Base-by-base conservation (phyloP, 2,888 invertebrate genomes). In the Parnassius smintheus region DNA sequence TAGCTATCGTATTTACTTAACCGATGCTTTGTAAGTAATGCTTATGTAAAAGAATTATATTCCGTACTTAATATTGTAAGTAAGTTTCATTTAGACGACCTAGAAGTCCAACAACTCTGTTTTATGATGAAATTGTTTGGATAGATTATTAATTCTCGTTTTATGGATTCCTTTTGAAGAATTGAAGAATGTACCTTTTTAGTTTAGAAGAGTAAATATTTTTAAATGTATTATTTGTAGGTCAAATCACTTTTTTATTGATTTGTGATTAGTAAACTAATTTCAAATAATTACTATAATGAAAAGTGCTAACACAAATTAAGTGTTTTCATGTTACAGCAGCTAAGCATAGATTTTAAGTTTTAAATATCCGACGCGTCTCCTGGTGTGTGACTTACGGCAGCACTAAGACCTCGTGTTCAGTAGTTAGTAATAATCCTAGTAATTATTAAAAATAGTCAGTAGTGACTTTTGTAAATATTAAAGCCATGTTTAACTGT, bases 1-100 rank as follows among this genome's bases (percentile, higher is more conserved):
- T 44, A 59, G 13, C 41, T 13, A 18, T 35, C 8, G 53, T 46
- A 12, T n/a, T 49, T 13, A 9, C 12, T 7, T 13, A 49, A 49
- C 2, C 49, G 49, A 49, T 18, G 54, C 59, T 59, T 54, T 59
- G 53, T 59, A 59, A 42, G 46, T 59, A 49, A 13, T 4, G 49
- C 49, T 49, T 49, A 49, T 49, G 18, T n/a, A 49, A 49, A 4
- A 49, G 8, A 13, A 9, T 9, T n/a, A 8, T 4, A 9, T 9
- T 49, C 13, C 2, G 9, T 12, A 13, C 49, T 13, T 22, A 25
- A 46, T 45, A 56, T 56, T 11, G 25, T 35, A 41, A 9, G 9
- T 25, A 51, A 51, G 55, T 55, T 44, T 18, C 13, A 7, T 35
- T 53, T 3, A 13, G 41, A 53, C 12, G 44, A 44, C 42, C 44